Percentiles rank a stretch among this genome's conserved stretches.
Conservation (phyloP, 2,797 vertebrate species). For the Pangasius djambal region DNA sequence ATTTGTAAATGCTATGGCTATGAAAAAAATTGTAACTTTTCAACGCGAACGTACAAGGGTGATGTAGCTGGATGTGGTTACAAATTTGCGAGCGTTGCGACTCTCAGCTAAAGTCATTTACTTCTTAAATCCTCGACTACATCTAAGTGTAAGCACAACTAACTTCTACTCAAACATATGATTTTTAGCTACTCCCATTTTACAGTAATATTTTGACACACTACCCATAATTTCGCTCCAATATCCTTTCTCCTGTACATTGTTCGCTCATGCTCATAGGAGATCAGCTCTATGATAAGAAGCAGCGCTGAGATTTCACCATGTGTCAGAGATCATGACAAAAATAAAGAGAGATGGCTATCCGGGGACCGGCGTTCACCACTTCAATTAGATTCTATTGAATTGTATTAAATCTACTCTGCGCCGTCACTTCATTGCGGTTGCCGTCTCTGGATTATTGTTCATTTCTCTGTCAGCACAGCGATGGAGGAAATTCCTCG, state of each 20-base stretch:
- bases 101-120: not conserved
- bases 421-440: constrained; percentile 70
- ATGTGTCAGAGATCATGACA: not conserved
- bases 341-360: constrained; percentile 51
- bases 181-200: not conserved
- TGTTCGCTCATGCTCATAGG: not conserved
- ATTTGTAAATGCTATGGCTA: not conserved
- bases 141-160: not conserved
- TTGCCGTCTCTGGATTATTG: constrained; percentile 71
- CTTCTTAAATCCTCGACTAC: not conserved
- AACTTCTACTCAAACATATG: not conserved
- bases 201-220: not conserved
- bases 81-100: not conserved
- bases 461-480: constrained; percentile 73
- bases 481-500: constrained; percentile 23
- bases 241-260: not conserved
- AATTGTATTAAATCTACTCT: constrained; percentile 77
- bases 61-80: not conserved
- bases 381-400: constrained; percentile 75
- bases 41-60: too few relatives aligned
- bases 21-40: not conserved
- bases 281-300: not conserved
- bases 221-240: not conserved
- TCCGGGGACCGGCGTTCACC: constrained; percentile 50
- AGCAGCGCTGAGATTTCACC: not conserved